Evolutionary conservation across 1,140 invertebrate genomes (phyloP).

Genomic region (Achroia grisella): DNA sequence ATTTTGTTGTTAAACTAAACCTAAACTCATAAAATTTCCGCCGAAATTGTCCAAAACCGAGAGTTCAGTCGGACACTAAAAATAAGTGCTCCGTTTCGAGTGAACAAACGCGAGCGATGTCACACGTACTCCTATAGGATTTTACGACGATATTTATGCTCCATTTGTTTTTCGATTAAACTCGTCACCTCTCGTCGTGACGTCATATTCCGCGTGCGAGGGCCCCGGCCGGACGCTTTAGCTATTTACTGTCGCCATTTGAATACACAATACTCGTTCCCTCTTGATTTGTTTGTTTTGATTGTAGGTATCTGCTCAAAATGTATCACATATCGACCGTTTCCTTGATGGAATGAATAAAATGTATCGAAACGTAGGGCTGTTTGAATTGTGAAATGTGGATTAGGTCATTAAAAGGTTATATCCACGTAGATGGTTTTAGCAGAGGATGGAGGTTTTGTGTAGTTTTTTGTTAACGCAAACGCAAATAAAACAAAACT

Average conservation of each 20-base stretch:
- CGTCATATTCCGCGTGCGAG: slow-evolving; percentile 14
- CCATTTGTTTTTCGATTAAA: slow-evolving; percentile 44
- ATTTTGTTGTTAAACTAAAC: too few species aligned
- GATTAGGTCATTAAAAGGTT: too few species aligned
- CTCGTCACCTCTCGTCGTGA: slow-evolving; percentile 21
- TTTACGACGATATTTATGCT: slow-evolving; percentile 29
- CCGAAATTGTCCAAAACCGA: too few species aligned
- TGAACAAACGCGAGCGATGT: too few species aligned
- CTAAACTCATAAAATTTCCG: too few species aligned
- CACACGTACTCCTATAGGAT: too few species aligned
- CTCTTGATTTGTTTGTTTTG: slow-evolving; percentile 31
- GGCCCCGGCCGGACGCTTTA: slow-evolving; percentile 7
- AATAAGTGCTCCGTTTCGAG: too few species aligned
- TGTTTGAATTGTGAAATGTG: background rate
- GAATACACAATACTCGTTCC: slow-evolving; percentile 19
- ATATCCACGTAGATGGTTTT: background rate
- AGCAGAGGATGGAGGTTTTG: too few species aligned
- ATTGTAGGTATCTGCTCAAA: slow-evolving; percentile 16
- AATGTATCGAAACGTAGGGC: slow-evolving; percentile 1
- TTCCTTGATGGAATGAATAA: slow-evolving; percentile 10
- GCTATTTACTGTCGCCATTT: slow-evolving; percentile 26
- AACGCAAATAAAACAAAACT: too few species aligned
- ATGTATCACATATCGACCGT: slow-evolving; percentile 13
- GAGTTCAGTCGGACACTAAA: too few species aligned
- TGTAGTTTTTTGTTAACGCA: too few species aligned